Base-by-base conservation (phyloP, 2,113 vertebrate genomes). In the Melanocharis versteri region DNA sequence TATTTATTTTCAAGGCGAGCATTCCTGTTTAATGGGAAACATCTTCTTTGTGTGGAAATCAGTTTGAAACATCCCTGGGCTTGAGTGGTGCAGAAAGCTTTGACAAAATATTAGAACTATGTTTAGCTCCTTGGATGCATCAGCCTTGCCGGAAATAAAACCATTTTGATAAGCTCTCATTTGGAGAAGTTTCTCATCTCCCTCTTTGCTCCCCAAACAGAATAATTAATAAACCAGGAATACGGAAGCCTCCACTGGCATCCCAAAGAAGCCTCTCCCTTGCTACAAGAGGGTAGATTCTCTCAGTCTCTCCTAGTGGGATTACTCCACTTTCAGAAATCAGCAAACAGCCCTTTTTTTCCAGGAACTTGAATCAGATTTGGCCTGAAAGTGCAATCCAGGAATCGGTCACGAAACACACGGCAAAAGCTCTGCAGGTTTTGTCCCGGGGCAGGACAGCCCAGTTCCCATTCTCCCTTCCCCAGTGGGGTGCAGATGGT, bases 171-270 rank as follows among this genome's bases (percentile, higher is more conserved):
- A 76, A 90, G 30, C 33, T 93, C 62, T 72, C 72, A 7, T 44
- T 24, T 83, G 50, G 62, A 88, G 62, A 77, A 79, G 61, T 79
- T 75, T 83, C 56, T 84, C 33, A 51, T 47, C 47, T 93, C 48
- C 48, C 40, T 83, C 40, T 81, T 65, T 87, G 16, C 62, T 87
- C 45, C 80, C 62, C 53, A 82, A 14, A 87, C 18, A 84, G 89
- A 95, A 89, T 60, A 88, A 90, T 83, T 72, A 68, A 86, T 88
- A 80, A 94, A 56, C 8, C 71, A 92, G 85, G 70, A 86, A 45
- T 17, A 65, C 0, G 0, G 71, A 65, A 39, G 53, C 6, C 23
- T 30, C 13, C 64, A 16, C 54, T 45, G 79, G 50, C 88, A 86
- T 80, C 58, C 68, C 68, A 37, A 70, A 35, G 61, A 56, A 88